Evolutionary conservation across 92 coral and sea anemone genomes (phyloP).

Genomic region (Phymanthus crucifer): DNA sequence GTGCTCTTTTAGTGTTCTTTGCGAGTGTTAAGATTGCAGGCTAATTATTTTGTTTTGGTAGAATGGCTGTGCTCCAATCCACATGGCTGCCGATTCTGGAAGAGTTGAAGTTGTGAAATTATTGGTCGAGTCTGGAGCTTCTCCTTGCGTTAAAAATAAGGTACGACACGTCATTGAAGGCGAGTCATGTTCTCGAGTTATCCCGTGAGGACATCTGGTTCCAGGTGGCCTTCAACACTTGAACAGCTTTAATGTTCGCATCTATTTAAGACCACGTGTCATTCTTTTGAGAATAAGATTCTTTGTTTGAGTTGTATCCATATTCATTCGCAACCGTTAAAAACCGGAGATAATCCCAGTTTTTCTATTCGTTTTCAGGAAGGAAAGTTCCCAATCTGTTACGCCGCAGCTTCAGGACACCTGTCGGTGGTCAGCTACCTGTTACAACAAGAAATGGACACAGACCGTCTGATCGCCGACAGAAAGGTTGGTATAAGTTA

Average conservation of each 20-base stretch:
- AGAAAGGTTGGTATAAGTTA: constrained; percentile 77
- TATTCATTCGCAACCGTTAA: no score
- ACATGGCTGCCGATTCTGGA: constrained; percentile 92
- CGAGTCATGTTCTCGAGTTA: not conserved
- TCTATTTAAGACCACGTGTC: no score
- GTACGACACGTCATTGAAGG: constrained; percentile 14
- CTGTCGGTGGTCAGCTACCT: constrained; percentile 78
- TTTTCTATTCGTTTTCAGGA: constrained; percentile 49
- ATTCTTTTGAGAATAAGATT: no score
- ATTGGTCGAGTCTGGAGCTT: constrained; percentile 94
- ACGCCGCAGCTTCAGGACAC: constrained; percentile 92
- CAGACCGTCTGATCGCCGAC: constrained; percentile 81
- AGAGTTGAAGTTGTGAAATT: constrained; percentile 88
- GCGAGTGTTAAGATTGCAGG: no score
- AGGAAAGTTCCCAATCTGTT: constrained; percentile 89
- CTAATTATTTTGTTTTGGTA: constrained; percentile 18
- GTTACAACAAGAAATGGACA: constrained; percentile 78
- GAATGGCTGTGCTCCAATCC: constrained; percentile 94
- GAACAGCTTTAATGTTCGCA: no score
- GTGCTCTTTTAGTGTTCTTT: no score
- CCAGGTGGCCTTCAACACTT: no score
- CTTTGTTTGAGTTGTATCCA: no score
- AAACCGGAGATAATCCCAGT: no score
- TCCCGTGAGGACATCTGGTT: no score
- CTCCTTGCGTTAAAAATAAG: constrained; percentile 80